Base-by-base conservation (phyloP, 2,113 vertebrate species). In the Taurulus bubalis region DNA sequence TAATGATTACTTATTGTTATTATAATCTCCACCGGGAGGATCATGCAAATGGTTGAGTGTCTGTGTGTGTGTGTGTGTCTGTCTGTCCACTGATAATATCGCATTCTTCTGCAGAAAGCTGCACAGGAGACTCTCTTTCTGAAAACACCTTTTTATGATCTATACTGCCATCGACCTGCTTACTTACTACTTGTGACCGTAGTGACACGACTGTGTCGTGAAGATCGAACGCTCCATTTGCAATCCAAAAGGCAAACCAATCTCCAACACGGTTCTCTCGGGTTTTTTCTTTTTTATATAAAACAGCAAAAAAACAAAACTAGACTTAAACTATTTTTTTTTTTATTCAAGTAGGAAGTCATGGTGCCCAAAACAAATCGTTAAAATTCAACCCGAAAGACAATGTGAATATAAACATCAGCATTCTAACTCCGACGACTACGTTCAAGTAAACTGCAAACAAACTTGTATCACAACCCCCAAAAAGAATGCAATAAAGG, bases 291-390 rank as follows among this genome's bases (percentile, higher is more conserved):
- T 42, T 2, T 42, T 12, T 12, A 15, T 3, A 20, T 49, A 34
- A 34, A 34, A 34, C 34, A 2, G 40, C 40, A 12, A 12, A 42
- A n/a, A 42, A 9, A 53, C 8, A n/a, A n/a, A 53, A 53, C 22
- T 51, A 51, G 49, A 22, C 51, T 22, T n/a, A 9, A 53, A 53
- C 47, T 49, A 49, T 49, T 7, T 49, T 47, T 4, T 74, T 42
- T 1, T 89, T 89, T 77, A 80, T 71, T 80, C 1, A 70, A 38
- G 62, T 51, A 59, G 47, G 1, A 36, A 36, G 12, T 6, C 9
- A 7, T 38, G n/a, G 18, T 6, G 45, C 10, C 40, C 10, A 42
- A 59, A 77, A 26, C 75, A 76, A 53, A 59, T 12, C 30, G 36
- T 14, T 51, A 28, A 28, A 49, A 75, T 24, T 28, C 36, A 64